Evolutionary conservation across 2,797 vertebrate species (phyloP), one percentile per base, ranked within the genome.

Genomic region (Lemur catta): DNA sequence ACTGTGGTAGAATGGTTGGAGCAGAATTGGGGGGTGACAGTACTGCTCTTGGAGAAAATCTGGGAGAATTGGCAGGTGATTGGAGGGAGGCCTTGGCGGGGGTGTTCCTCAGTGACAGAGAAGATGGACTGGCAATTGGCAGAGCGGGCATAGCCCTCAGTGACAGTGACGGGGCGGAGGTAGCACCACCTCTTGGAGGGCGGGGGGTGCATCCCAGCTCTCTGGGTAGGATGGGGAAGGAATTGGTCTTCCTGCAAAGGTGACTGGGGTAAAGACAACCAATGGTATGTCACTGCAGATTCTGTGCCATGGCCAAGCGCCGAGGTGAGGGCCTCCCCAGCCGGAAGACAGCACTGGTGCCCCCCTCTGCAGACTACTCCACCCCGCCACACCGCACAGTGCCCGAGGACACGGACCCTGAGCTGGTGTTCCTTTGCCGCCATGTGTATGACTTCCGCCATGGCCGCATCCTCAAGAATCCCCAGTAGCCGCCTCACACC

Each of bases 301-400:
- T 99, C 99, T 99, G 99, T 99, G 99, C 99, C 99, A 99, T 99
- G 99, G 99, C 99, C 97, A 99, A 99, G 98, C 99, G 99, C 98
- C 99, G 99, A 74, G 98, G 99, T 28, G 99, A 99, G 97, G 99
- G 99, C 81, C 99, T 99, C 89, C 98, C 98, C 2, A 99, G 99
- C 98, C 99, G 99, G 88, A 99, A 98, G 93, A 98, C 98, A 91
- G 98, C 99, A 95, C 97, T 99, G 98, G 99, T 99, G 97, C 99
- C 99, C 95, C 99, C 99, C 11, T 98, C 99, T 0, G 99, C 99
- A 89, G 99, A 99, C 97, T 99, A 99, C 96, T 98, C 99, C 98
- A 99, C 99, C 90, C 99, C 99, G 85, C 98, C 99, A 97, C 99
- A 99, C 98, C 99, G 99, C 98, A 99, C 99, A 98, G 99, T 99